Evolutionary conservation across 2,888 invertebrate genomes (phyloP).

Genomic region (Sarcophaga subvicina): DNA sequence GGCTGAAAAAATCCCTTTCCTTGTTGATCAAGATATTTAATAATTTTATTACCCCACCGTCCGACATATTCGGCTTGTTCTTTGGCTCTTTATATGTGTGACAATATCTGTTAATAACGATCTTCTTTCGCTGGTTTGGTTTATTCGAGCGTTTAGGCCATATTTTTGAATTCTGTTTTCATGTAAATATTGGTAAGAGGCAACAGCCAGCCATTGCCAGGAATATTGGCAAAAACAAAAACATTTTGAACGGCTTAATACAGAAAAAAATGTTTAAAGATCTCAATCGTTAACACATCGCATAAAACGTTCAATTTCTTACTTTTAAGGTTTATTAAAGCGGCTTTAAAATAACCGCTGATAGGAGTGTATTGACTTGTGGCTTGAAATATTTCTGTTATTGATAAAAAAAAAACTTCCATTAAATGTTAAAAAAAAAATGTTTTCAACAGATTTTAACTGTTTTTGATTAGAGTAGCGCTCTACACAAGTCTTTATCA

Average conservation of each 20-base stretch:
- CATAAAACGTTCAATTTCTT: conserved; percentile 70
- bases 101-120: conserved; percentile 69
- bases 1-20: conserved; percentile 48
- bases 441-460: too few species aligned
- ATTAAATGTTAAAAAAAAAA: too few species aligned
- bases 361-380: too few species aligned
- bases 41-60: conserved; percentile 69
- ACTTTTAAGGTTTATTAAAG: conserved; percentile 40
- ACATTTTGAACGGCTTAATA: conserved; percentile 59
- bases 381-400: too few species aligned
- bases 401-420: too few species aligned
- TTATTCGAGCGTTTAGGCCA: background rate
- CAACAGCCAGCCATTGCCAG: conserved; percentile 64
- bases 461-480: too few species aligned
- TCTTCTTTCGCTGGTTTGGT: conserved; percentile 33
- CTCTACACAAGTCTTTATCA: too few species aligned
- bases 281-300: conserved; percentile 70
- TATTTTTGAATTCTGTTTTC: conserved; percentile 31
- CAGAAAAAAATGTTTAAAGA: conserved; percentile 62
- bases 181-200: conserved; percentile 31
- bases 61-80: conserved; percentile 49
- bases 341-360: background rate
- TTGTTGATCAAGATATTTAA: conserved; percentile 70
- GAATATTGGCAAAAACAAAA: conserved; percentile 67
- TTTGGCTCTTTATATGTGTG: conserved; percentile 56